Conservation (phyloP, 2,113 vertebrate species). For the Channa maculata region DNA sequence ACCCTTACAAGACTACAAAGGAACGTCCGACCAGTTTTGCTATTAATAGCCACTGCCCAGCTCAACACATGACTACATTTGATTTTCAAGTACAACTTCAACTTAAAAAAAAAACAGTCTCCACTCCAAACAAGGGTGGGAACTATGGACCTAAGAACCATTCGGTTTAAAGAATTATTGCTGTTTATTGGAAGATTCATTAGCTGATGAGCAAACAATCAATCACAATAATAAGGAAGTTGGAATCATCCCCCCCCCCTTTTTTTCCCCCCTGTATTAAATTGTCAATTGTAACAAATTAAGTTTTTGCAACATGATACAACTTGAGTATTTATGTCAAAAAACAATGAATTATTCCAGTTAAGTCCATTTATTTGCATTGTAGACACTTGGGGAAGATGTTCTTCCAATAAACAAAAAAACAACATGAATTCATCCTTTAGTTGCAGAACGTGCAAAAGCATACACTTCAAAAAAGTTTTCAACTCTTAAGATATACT, state of each 20-base stretch:
- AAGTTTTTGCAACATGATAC: not conserved
- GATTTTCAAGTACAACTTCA: not conserved
- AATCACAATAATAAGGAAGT: not conserved
- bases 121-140: slow-evolving; percentile 18
- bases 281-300: not conserved
- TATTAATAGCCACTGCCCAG: slow-evolving; percentile 6
- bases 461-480: too few relatives aligned
- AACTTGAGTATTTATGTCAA: not conserved
- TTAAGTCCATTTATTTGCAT: not conserved
- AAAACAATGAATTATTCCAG: not conserved
- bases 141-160: not conserved
- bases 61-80: slow-evolving; percentile 5
- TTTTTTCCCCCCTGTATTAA: not conserved
- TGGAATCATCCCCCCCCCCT: not conserved
- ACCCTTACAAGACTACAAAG: too few relatives aligned
- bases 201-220: not conserved
- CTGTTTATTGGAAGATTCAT: not conserved
- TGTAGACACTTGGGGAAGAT: not conserved
- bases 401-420: not conserved
- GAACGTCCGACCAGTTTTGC: not conserved
- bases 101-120: slow-evolving; percentile 2
- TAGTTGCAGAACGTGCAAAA: not conserved
- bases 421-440: too few relatives aligned
- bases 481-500: not conserved
- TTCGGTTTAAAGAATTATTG: too few relatives aligned